Conservation (phyloP, 2,888 invertebrate genomes). For the Spisula subtruncata region DNA sequence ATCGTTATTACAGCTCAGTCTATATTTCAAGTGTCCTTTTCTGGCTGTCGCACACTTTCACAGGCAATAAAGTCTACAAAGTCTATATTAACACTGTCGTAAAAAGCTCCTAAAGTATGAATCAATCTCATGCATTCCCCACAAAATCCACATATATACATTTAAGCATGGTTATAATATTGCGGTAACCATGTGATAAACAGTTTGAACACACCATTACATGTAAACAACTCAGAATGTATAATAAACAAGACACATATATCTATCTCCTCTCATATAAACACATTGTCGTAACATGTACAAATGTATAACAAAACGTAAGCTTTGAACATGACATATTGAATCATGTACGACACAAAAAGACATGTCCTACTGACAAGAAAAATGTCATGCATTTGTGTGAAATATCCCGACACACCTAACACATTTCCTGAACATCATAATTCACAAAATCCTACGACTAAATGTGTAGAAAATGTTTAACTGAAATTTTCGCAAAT, state of each 20-base stretch:
- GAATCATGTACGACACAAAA: neutral
- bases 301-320: neutral
- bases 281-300: neutral
- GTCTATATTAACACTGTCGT: neutral
- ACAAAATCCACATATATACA: neutral
- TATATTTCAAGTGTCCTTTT: neutral
- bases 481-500: neutral
- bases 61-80: neutral
- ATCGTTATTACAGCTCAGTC: neutral
- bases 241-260: neutral
- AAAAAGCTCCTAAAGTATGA: neutral
- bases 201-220: neutral
- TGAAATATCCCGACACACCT: neutral
- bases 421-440: neutral
- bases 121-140: neutral
- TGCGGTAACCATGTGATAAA: neutral
- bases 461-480: neutral
- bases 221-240: neutral
- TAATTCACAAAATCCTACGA: neutral
- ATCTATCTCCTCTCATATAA: neutral
- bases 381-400: slow-evolving; percentile 24
- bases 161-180: neutral
- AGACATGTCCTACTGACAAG: neutral
- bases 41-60: neutral
- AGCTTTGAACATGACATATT: slow-evolving; percentile 6